Base-by-base conservation (phyloP, 2,888 invertebrate species). In the Drosophila quinaria region DNA sequence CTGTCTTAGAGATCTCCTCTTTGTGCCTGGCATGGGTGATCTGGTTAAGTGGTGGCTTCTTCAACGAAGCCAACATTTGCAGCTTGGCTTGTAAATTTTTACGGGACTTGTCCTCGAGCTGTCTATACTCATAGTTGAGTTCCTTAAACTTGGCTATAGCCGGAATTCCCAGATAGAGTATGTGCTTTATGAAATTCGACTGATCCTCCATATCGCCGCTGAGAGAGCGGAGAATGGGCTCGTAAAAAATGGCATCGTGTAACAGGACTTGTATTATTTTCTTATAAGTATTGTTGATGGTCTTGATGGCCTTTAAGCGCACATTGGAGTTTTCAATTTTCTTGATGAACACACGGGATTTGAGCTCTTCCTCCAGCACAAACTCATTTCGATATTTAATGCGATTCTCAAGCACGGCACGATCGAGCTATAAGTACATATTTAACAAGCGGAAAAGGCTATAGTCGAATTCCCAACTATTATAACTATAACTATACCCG, bases 221-320 rank as follows among this genome's bases (percentile, higher is more conserved):
- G 0, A 93, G 86, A 3, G 93, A 92, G 10, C 89, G 78, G 8
- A 93, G 67, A 6, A 92, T 91, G 3, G 93, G 92, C 46, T 92
- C 92, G 67, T 92, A 93, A 63, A 92, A 93, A 33, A 92, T 91
- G 15, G 87, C 90, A 72, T 93, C 93, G 44, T 92, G 85, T 4
- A 72, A 52, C 4, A 92, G 70, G 2, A 91, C 87, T 63, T 92
- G 90, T 49, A 92, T 90, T 70, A 92, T 90, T 64, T 89, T 90
- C 25, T 87, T 83, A 66, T 93, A 93, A 0, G 92, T 91, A 11
- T 83, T 81, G 59, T 91, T 90, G 1, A 93, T 89, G 1, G 91
- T 89, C 62, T 89, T 91, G 10, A 91, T 90, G 0, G 92, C 93
- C 67, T 90, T 90, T 1, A 92, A 58, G 0, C 93, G 91, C 2